Base-by-base conservation (phyloP, 2,113 vertebrate species). In the Chaetorhynchus papuensis region DNA sequence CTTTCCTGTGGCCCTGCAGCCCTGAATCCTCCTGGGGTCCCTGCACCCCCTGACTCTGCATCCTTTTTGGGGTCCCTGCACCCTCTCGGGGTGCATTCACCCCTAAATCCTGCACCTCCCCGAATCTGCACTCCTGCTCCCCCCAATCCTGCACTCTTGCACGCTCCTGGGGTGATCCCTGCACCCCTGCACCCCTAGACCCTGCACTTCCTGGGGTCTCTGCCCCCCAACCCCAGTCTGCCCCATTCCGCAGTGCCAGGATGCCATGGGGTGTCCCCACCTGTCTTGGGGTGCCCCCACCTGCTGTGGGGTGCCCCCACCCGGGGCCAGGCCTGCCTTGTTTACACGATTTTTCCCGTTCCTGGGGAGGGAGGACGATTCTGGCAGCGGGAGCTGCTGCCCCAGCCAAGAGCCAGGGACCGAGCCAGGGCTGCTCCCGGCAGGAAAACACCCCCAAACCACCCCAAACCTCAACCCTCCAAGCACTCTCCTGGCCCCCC, bases 271-370 rank as follows among this genome's bases (percentile, higher is more conserved):
- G 39, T 50, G 45, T 13, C 61, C 61, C 44, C n/a, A n/a, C n/a
- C n/a, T n/a, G n/a, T n/a, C n/a, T 35, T 19, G 71, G 71, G 42
- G 63, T 69, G 71, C 27, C 50, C 74, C 60, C 27, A 33, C 27
- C 35, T 26, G 16, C 59, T 4, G 3, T 16, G 45, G 71, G 71
- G 60, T 57, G 79, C 60, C 77, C 60, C 42, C 2, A 0, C 78
- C 74, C 6, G 9, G 26, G 42, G 47, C 71, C 77, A 9, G 42
- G 21, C 39, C 17, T 63, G 77, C 44, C 85, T 84, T 96, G 95
- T 96, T 95, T 96, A 88, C 86, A 86, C 74, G 70, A 42, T 42
- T 92, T 80, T 92, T 90, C 83, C 94, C 37, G 44, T 94, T 95
- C 94, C 79, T 49, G 7, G 83, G 83, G 71, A 89, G 83, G 94